Evolutionary conservation across 1,140 invertebrate species (phyloP).

Genomic region (Drosophila rufa): DNA sequence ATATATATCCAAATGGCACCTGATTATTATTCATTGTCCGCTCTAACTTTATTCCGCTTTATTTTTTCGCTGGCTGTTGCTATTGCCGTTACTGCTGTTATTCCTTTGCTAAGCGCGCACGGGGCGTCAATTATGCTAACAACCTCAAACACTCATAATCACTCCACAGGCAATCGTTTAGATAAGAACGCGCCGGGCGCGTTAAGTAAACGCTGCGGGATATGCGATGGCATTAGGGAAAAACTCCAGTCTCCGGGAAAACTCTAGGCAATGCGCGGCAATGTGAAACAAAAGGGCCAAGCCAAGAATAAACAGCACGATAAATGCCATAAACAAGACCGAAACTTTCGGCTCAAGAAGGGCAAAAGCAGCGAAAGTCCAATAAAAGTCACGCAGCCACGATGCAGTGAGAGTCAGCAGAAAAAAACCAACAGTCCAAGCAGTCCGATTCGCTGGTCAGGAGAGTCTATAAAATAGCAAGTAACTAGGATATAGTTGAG

Average conservation of each 20-base stretch:
- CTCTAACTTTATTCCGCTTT: conserved; percentile 38
- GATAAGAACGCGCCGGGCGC: conserved; percentile 70
- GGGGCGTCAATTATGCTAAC: conserved; percentile 82
- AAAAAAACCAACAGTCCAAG: conserved; percentile 35
- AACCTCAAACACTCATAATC: conserved; percentile 82
- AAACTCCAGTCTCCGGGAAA: conserved; percentile 16
- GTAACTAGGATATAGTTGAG: not conserved
- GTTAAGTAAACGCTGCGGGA: conserved; percentile 81
- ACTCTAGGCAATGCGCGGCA: conserved; percentile 16
- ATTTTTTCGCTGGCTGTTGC: conserved; percentile 16
- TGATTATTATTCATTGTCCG: conserved; percentile 81
- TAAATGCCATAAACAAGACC: conserved; percentile 82
- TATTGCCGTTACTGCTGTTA: conserved; percentile 16
- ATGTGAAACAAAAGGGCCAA: conserved; percentile 69
- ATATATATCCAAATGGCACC: conserved; percentile 72
- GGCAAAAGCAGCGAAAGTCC: conserved; percentile 58
- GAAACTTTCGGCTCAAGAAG: conserved; percentile 65
- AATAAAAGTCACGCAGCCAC: conserved; percentile 77
- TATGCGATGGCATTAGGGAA: conserved; percentile 53
- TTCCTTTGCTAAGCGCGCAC: conserved; percentile 52
- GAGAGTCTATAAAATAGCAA: conserved; percentile 37
- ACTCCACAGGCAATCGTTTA: conserved; percentile 83
- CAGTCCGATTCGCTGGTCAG: conserved; percentile 43
- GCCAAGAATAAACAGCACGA: conserved; percentile 76
- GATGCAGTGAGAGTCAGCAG: conserved; percentile 71